A percentile compares a stretch with the other conserved stretches of the same genome.
Evolutionary conservation across 2,888 invertebrate genomes (phyloP).

Genomic region (Erannis defoliaria): DNA sequence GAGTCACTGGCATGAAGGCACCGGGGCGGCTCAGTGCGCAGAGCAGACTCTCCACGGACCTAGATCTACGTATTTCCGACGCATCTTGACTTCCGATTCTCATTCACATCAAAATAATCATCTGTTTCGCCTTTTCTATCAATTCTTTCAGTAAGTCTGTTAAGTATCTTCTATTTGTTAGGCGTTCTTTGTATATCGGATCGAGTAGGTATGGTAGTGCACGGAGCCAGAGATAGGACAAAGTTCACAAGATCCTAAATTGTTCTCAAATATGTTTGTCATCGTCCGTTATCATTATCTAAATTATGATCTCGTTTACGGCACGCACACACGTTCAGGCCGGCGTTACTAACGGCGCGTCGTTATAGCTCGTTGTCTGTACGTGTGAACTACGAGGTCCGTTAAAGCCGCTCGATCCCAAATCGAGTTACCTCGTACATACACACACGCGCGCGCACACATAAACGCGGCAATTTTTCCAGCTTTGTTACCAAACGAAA

Average conservation of each 20-base stretch:
- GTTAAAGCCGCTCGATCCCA: slow-evolving; percentile 1
- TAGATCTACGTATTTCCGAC: too few relatives aligned
- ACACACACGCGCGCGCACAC: slow-evolving; percentile 6
- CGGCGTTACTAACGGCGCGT: background rate
- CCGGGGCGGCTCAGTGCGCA: too few relatives aligned
- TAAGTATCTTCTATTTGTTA: too few relatives aligned
- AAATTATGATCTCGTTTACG: background rate
- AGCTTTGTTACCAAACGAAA: slow-evolving; percentile 53
- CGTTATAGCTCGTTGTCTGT: slow-evolving; percentile 1
- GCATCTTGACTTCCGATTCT: too few relatives aligned
- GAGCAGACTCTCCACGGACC: too few relatives aligned
- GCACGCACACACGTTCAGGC: background rate
- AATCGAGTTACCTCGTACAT: slow-evolving; percentile 27
- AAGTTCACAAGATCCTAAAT: background rate
- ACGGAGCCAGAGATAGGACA: too few relatives aligned
- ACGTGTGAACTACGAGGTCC: background rate
- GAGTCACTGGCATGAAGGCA: too few relatives aligned
- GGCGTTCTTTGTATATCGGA: too few relatives aligned
- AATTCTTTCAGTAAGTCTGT: too few relatives aligned
- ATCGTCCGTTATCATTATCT: slow-evolving; percentile 7
- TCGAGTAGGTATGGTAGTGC: too few relatives aligned
- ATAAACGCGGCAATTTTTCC: slow-evolving; percentile 46
- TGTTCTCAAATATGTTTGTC: slow-evolving; percentile 1
- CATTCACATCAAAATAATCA: too few relatives aligned
- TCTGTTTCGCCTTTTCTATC: too few relatives aligned